Evolutionary conservation across 2,113 vertebrate species (phyloP), one percentile per base, ranked within the genome.

Genomic region (Oceanites oceanicus): DNA sequence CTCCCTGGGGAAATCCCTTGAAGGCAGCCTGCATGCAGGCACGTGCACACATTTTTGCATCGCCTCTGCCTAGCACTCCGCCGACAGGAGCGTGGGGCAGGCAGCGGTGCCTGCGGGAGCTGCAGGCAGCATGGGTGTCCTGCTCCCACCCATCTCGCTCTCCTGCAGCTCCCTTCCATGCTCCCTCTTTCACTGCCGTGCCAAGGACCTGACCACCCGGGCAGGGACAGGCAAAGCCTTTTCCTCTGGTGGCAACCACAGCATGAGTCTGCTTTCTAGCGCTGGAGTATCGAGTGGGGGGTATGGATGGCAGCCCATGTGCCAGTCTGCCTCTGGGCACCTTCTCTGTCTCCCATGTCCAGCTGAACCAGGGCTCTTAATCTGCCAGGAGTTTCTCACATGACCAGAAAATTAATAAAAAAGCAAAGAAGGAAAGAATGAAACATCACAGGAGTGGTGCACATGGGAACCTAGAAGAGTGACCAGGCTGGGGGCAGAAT

Each of bases 41-140:
- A 55, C 0, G 0, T 13, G 23, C 26, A 56, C 1, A 0, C 0
- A 1, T 45, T 75, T 27, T 11, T 49, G 27, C 5, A 59, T 6
- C 2, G 1, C 13, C 44, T 42, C 34, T 82, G 44, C 73, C n/a
- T 5, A 13, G 44, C 40, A 29, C 5, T 5, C 12, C 1, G 3
- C 20, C 2, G 5, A 32, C n/a, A 66, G 67, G 9, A 56, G 17
- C 4, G 0, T 19, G 52, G 21, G 59, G 16, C 21, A 50, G 29
- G 36, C 38, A 68, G 65, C 0, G 7, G 10, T 59, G 18, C 10
- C 19, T 26, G 30, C 0, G 0, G 50, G 52, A 93, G 7, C 38
- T 40, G 40, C 3, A 3, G 22, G 52, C 30, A n/a, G 26, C 29
- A 8, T 0, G 0, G 2, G 7, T n/a, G 29, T 47, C 40, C 63